Evolutionary conservation across 2,113 vertebrate genomes (phyloP).

Genomic region (Ameiurus melas): DNA sequence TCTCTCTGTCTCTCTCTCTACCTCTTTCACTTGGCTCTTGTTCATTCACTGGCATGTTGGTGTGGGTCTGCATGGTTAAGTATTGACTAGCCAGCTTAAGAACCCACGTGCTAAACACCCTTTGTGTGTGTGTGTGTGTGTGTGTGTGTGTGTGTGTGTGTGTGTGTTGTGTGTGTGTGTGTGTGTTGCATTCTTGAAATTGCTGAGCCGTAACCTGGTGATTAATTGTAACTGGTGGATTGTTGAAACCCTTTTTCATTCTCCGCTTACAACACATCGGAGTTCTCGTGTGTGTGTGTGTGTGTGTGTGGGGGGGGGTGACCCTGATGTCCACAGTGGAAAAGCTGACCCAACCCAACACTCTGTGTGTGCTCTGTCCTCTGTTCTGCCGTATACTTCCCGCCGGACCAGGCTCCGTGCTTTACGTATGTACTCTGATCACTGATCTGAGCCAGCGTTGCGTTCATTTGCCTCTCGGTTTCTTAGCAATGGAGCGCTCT

Average conservation of each 20-base stretch:
- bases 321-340: not conserved
- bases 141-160: constrained; percentile 58
- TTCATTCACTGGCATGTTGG: not conserved
- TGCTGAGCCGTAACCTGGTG: constrained; percentile 71
- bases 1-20: constrained; percentile 21
- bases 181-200: constrained; percentile 85
- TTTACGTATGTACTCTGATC: constrained; percentile 3
- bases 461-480: constrained; percentile 13
- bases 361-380: not conserved
- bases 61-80: constrained; percentile 52
- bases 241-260: constrained; percentile 61
- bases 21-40: not conserved
- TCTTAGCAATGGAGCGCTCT: constrained; percentile 35
- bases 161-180: constrained; percentile 56
- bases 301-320: constrained; percentile 6
- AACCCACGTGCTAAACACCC: constrained; percentile 1
- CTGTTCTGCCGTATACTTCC: constrained; percentile 14
- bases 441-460: not conserved
- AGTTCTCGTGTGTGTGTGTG: constrained; percentile 19
- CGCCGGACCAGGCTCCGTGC: not conserved
- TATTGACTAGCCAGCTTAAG: constrained; percentile 17
- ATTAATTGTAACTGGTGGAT: constrained; percentile 77
- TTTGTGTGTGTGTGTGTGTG: constrained; percentile 58
- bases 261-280: not conserved
- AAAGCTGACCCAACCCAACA: not conserved